Evolutionary conservation across 2,888 invertebrate species (phyloP).

Genomic region (Gonocerus acuteangulatus): DNA sequence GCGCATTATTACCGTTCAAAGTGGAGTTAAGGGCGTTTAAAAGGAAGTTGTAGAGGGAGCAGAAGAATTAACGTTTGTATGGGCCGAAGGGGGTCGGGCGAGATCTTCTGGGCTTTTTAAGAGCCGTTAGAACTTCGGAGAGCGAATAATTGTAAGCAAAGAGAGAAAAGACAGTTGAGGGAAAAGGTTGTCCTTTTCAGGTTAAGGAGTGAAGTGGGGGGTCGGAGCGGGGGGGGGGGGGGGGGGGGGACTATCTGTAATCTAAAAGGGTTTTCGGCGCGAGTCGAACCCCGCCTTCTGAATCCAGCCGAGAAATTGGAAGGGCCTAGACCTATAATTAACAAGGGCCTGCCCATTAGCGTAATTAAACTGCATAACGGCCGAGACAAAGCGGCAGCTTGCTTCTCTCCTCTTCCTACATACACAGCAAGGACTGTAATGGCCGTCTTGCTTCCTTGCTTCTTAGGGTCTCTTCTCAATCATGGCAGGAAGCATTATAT

Average conservation of each 20-base stretch:
- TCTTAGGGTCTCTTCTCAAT: too few relatives aligned
- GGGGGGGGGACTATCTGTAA: neutral
- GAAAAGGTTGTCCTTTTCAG: neutral
- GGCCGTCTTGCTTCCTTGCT: too few relatives aligned
- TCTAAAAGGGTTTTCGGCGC: neutral
- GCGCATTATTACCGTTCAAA: slow-evolving; percentile 1
- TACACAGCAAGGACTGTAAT: too few relatives aligned
- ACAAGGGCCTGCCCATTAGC: slow-evolving; percentile 33
- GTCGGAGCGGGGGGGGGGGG: neutral
- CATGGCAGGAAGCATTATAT: too few relatives aligned
- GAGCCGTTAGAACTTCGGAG: neutral
- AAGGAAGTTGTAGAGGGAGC: neutral
- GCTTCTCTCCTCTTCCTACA: too few relatives aligned
- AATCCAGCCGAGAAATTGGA: slow-evolving; percentile 15
- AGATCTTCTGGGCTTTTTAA: neutral
- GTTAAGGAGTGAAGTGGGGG: neutral
- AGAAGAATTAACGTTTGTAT: neutral
- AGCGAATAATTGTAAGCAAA: neutral
- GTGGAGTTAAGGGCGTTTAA: neutral
- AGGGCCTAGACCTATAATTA: slow-evolving; percentile 29
- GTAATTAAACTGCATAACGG: slow-evolving; percentile 33
- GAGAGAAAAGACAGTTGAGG: neutral
- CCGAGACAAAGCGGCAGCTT: neutral
- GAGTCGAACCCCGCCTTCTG: neutral
- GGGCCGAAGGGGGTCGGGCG: neutral